Percentiles rank a stretch among this genome's conserved stretches.
These are phyloP conservation scores for Zalophus californianus DNA, from an alignment of 2,797 vertebrate species.

Conservation along the genomic window DNA sequence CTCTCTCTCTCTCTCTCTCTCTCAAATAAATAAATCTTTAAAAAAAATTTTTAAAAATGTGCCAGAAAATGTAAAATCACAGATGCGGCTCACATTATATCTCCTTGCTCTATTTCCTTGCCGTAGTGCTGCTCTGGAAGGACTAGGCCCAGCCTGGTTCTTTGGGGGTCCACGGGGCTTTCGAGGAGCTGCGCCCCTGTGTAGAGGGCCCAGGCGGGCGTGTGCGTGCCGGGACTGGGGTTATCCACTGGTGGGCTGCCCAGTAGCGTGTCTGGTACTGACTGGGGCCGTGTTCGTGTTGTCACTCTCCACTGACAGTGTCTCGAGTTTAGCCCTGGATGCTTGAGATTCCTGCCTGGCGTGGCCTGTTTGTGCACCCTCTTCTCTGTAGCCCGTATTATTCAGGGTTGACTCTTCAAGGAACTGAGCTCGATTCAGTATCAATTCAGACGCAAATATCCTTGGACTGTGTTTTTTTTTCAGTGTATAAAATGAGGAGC, in stretches of 20 bases:
- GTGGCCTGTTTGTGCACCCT: background rate
- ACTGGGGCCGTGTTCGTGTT: background rate
- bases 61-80: background rate
- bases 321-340: background rate
- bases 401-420: background rate
- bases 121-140: rapidly evolving
- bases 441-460: background rate
- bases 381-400: background rate
- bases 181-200: too few relatives aligned
- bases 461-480: background rate
- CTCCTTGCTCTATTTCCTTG: background rate
- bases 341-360: background rate
- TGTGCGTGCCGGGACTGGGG: rapidly evolving
- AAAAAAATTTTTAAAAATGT: background rate
- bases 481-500: background rate
- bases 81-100: rapidly evolving
- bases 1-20: background rate
- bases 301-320: rapidly evolving
- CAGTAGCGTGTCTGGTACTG: rapidly evolving
- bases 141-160: too few relatives aligned
- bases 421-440: background rate
- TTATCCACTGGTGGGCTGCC: rapidly evolving
- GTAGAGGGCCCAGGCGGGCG: rapidly evolving
- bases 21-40: background rate
- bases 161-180: rapidly evolving